These are phyloP conservation scores for Rhyacichthys aspro DNA, from an alignment of 2,797 vertebrate genomes.

Conservation along the genomic window DNA sequence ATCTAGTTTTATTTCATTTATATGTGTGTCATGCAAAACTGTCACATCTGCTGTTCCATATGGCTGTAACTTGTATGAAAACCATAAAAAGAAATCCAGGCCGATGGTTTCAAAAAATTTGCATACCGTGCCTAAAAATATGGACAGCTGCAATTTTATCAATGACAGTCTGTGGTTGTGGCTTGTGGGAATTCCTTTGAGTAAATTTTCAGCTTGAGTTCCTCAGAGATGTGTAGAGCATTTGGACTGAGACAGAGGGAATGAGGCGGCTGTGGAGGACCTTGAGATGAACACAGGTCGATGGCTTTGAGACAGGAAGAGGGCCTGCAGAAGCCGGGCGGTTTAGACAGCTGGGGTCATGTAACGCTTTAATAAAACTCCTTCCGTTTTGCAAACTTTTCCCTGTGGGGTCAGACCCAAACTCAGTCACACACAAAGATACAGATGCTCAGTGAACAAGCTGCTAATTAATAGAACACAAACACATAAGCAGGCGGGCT, in stretches of 20 bases:
- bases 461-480: constrained; percentile 7
- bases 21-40: too few relatives aligned
- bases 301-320: constrained; percentile 31
- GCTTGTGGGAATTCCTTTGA: constrained; percentile 27
- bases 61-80: constrained; percentile 15
- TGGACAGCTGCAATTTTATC: constrained; percentile 34
- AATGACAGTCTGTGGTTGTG: constrained; percentile 20
- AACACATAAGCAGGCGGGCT: background rate
- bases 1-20: too few relatives aligned
- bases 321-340: constrained; percentile 24
- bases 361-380: constrained; percentile 54
- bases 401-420: background rate
- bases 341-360: constrained; percentile 57
- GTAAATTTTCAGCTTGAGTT: constrained; percentile 36
- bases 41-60: constrained; percentile 19
- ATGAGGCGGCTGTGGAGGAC: constrained; percentile 17
- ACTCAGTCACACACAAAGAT: constrained; percentile 18
- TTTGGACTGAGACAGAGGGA: constrained; percentile 16
- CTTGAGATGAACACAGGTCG: constrained; percentile 22
- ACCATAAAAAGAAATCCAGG: background rate
- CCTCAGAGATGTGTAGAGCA: constrained; percentile 20
- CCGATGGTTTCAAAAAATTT: background rate
- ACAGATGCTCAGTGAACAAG: constrained; percentile 17
- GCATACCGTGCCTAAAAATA: constrained; percentile 12
- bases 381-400: constrained; percentile 28